phyloP scores from a whole-genome alignment of 30 jellyfish, hydroid and myxozoan species.

The Aurelia coerulea region DNA sequence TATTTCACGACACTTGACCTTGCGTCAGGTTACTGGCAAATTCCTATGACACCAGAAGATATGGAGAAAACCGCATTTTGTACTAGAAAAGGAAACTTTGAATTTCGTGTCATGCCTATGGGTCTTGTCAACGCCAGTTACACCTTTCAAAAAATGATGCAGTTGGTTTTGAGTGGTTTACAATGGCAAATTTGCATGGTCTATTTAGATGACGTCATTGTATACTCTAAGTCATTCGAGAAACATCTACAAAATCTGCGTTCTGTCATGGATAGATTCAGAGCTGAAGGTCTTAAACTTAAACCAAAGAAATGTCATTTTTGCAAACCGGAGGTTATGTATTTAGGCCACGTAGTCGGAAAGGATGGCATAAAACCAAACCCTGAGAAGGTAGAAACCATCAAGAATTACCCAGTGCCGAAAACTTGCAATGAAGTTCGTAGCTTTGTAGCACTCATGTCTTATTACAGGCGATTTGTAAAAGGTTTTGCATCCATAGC shows the following conservation, averaged over 20 bases:
- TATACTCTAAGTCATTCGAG: conserved; percentile 30
- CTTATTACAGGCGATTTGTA: conserved; percentile 57
- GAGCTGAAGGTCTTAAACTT: conserved; percentile 6
- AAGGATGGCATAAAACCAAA: conserved; percentile 48
- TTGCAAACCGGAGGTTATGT: conserved; percentile 28
- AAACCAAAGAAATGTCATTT: conserved; percentile 41
- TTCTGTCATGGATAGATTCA: conserved; percentile 17
- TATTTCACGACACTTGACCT: conserved; percentile 42
- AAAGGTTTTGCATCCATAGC: conserved; percentile 71
- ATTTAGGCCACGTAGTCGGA: conserved; percentile 68
- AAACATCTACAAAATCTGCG: conserved; percentile 29
- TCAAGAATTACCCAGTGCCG: conserved; percentile 42
- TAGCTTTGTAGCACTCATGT: conserved; percentile 50
- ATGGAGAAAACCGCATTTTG: conserved; percentile 44
- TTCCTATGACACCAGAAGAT: conserved; percentile 41
- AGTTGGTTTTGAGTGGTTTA: conserved; percentile 38
- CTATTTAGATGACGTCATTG: no score
- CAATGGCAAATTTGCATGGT: no score
- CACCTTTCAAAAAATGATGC: conserved; percentile 53
- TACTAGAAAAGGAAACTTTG: conserved; percentile 31
- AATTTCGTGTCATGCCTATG: no score
- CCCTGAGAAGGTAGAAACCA: conserved; percentile 34
- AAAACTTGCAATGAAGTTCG: conserved; percentile 31
- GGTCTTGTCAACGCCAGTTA: no score
- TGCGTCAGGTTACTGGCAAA: conserved; percentile 32